A percentile compares a stretch with the other conserved stretches of the same genome.
phyloP scores from a whole-genome alignment of 2,797 vertebrate species.

The Threskiornis aethiopicus region DNA sequence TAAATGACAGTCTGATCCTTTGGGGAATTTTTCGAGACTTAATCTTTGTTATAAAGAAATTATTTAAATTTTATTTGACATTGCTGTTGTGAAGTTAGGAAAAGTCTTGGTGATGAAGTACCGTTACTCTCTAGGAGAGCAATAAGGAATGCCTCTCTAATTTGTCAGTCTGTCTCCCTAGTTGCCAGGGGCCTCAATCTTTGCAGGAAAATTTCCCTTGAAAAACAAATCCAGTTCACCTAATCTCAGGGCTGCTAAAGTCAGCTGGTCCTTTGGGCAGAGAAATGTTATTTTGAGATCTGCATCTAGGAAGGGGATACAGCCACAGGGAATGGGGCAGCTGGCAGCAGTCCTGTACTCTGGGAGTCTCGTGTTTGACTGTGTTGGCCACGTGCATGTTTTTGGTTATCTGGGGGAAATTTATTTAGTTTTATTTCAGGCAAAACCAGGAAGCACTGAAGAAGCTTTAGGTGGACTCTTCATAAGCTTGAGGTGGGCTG shows the following conservation, averaged over 20 bases:
- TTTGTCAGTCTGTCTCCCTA: background rate
- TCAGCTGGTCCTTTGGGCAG: background rate
- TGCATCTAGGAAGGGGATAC: constrained; percentile 36
- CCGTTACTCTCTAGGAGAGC: background rate
- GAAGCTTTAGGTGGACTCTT: background rate
- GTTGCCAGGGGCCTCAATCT: constrained; percentile 12
- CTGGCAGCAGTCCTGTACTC: constrained; percentile 2
- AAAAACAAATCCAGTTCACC: constrained; percentile 16
- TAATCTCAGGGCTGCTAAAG: background rate
- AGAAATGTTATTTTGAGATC: constrained; percentile 60
- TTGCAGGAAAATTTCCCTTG: constrained; percentile 26
- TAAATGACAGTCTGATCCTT: background rate
- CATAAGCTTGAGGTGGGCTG: constrained; percentile 22
- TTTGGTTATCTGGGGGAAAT: constrained; percentile 12
- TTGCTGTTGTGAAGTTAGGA: background rate
- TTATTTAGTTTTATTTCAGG: constrained; percentile 12
- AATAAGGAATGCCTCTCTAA: background rate
- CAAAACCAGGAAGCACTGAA: constrained; percentile 14
- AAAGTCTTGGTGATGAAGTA: background rate
- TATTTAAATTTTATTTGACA: constrained; percentile 2
- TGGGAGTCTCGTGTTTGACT: constrained; percentile 4
- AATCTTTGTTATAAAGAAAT: background rate
- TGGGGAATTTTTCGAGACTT: background rate
- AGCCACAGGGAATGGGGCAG: background rate
- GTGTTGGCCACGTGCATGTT: background rate